Evolutionary conservation across 2,888 invertebrate genomes (phyloP).

Genomic region (Sylvicola cinctus): DNA sequence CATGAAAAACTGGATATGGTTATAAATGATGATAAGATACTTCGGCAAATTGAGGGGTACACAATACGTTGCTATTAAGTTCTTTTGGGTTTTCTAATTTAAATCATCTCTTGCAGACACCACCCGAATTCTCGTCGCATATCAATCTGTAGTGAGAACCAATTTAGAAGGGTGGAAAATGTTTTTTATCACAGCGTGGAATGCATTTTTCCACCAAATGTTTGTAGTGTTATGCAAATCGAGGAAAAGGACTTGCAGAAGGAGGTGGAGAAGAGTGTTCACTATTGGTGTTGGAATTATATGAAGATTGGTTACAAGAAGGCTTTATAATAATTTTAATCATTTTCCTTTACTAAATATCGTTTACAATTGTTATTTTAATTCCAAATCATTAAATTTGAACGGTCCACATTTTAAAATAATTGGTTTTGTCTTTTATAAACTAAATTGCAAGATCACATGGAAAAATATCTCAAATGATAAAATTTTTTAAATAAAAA

Average conservation of each 20-base stretch:
- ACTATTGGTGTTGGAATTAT: constrained; percentile 20
- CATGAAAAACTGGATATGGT: constrained; percentile 19
- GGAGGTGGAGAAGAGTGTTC: too few relatives aligned
- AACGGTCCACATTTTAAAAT: too few relatives aligned
- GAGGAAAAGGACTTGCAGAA: constrained; percentile 15
- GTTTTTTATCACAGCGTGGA: constrained; percentile 20
- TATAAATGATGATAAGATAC: constrained; percentile 16
- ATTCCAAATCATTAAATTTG: too few relatives aligned
- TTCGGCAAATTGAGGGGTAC: constrained; percentile 17
- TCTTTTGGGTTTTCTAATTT: not conserved
- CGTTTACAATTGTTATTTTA: too few relatives aligned
- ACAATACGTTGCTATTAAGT: too few relatives aligned
- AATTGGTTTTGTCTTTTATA: too few relatives aligned
- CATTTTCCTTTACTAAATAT: too few relatives aligned
- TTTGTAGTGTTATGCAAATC: constrained; percentile 14
- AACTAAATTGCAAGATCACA: too few relatives aligned
- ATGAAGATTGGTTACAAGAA: too few relatives aligned
- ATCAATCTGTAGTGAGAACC: constrained; percentile 16
- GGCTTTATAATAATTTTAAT: too few relatives aligned
- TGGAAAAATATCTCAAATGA: too few relatives aligned
- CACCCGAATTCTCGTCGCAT: constrained; percentile 19
- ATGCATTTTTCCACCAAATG: constrained; percentile 19
- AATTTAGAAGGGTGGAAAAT: constrained; percentile 15
- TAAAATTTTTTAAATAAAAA: too few relatives aligned
- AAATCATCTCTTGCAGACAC: constrained; percentile 11